Conservation (phyloP, 1,140 invertebrate genomes). For the Phocides pigmalion region DNA sequence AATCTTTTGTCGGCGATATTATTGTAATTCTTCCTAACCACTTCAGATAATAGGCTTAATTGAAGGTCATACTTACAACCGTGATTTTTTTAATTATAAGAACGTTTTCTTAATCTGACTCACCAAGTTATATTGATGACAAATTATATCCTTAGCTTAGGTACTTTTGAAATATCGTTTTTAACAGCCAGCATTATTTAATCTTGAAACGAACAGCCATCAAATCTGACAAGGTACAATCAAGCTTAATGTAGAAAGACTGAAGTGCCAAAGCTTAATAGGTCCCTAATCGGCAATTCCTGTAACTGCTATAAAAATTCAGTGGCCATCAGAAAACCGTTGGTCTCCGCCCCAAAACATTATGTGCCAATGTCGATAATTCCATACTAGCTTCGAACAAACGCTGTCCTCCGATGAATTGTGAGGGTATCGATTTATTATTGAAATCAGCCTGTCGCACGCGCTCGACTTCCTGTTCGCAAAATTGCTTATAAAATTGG, state of each 20-base stretch:
- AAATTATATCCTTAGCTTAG: too few species aligned
- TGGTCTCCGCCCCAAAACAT: constrained; percentile 61
- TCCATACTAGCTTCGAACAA: constrained; percentile 58
- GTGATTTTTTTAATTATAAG: too few species aligned
- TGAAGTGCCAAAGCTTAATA: constrained; percentile 57
- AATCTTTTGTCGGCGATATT: constrained; percentile 4
- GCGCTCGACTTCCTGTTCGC: constrained; percentile 66
- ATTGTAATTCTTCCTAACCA: constrained; percentile 13
- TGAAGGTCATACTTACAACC: not conserved
- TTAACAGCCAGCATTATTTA: not conserved
- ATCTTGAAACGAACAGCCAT: not conserved
- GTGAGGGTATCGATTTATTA: constrained; percentile 75
- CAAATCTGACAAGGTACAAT: constrained; percentile 41
- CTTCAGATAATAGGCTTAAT: not conserved
- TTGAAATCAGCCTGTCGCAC: constrained; percentile 75
- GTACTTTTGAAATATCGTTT: not conserved
- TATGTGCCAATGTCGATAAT: constrained; percentile 70
- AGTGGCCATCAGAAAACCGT: constrained; percentile 59
- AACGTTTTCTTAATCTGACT: too few species aligned
- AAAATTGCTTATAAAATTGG: constrained; percentile 79
- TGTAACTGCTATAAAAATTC: constrained; percentile 68
- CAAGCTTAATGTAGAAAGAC: constrained; percentile 40
- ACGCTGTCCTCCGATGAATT: constrained; percentile 57
- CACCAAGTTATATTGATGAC: too few species aligned
- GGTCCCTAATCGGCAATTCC: constrained; percentile 57